These are phyloP conservation scores for Drosophila rufa DNA, from an alignment of 1,140 invertebrate genomes.

Conservation along the genomic window DNA sequence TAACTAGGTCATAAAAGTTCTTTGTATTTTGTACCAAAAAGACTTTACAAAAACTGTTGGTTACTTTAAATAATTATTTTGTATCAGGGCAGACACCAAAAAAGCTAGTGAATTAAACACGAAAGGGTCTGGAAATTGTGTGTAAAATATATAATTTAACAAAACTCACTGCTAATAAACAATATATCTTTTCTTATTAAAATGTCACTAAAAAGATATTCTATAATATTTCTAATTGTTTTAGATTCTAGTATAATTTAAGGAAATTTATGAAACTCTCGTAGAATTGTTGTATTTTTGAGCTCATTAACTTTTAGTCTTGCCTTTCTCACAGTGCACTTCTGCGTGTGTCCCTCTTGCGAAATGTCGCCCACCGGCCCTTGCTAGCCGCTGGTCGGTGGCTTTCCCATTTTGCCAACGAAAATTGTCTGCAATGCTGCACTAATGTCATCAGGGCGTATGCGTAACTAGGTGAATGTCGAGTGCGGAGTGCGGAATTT, in stretches of 20 bases:
- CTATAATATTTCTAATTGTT: too few relatives aligned
- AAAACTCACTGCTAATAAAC: background rate
- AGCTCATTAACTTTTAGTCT: too few relatives aligned
- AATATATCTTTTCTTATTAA: background rate
- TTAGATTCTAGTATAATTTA: too few relatives aligned
- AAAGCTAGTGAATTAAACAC: background rate
- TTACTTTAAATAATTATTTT: too few relatives aligned
- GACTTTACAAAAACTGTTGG: background rate
- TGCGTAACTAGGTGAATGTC: constrained; percentile 77
- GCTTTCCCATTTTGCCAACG: constrained; percentile 64
- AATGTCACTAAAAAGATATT: background rate
- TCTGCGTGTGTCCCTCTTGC: constrained; percentile 9
- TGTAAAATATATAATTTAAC: background rate
- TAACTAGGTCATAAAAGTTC: background rate
- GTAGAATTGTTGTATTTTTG: too few relatives aligned
- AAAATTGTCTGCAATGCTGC: constrained; percentile 79
- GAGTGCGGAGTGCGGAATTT: constrained; percentile 16
- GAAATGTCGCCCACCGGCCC: constrained; percentile 18
- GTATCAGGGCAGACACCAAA: background rate
- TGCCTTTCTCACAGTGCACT: background rate
- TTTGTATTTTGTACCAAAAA: background rate
- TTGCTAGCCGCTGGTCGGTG: constrained; percentile 37
- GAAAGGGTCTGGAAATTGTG: background rate
- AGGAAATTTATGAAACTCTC: too few relatives aligned
- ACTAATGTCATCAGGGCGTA: constrained; percentile 78